Conservation (phyloP, 64 coral and sea anemone genomes). For the Montipora capricornis region DNA sequence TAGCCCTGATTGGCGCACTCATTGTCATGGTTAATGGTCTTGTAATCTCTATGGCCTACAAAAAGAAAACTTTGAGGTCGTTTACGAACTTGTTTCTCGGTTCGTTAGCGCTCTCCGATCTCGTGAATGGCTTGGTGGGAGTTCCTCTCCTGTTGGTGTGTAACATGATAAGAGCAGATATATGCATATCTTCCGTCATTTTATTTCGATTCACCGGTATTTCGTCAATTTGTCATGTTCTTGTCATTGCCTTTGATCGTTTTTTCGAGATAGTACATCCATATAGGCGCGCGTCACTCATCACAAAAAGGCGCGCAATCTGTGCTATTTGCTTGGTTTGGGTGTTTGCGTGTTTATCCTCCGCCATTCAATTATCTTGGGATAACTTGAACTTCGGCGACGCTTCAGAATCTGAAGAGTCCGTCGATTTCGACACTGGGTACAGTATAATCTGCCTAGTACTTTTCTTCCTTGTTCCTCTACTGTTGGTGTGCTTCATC, state of each 20-base stretch:
- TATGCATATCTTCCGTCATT: not conserved
- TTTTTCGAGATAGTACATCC: constrained; percentile 40
- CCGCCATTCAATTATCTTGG: constrained; percentile 46
- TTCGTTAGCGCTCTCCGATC: constrained; percentile 34
- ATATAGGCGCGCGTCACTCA: not conserved
- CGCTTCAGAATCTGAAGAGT: not conserved
- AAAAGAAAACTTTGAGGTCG: constrained; percentile 5
- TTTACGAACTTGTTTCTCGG: constrained; percentile 33
- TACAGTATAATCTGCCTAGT: not conserved
- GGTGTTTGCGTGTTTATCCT: not conserved
- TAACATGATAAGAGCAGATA: too few relatives aligned
- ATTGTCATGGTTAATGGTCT: constrained; percentile 23
- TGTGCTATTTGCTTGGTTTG: constrained; percentile 2
- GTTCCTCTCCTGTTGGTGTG: too few relatives aligned
- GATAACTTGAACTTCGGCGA: not conserved
- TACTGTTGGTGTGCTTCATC: constrained; percentile 4
- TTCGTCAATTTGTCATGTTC: constrained; percentile 48
- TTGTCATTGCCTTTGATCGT: constrained; percentile 24
- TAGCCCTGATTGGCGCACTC: not conserved
- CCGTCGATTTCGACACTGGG: not conserved
- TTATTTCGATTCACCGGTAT: constrained; percentile 25
- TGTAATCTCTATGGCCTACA: constrained; percentile 37
- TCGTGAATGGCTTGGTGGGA: not conserved
- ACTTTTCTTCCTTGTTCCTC: constrained; percentile 11
- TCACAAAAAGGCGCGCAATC: constrained; percentile 42